Conservation (phyloP, 2,113 vertebrate species). For the Eupsittula cactorum region DNA sequence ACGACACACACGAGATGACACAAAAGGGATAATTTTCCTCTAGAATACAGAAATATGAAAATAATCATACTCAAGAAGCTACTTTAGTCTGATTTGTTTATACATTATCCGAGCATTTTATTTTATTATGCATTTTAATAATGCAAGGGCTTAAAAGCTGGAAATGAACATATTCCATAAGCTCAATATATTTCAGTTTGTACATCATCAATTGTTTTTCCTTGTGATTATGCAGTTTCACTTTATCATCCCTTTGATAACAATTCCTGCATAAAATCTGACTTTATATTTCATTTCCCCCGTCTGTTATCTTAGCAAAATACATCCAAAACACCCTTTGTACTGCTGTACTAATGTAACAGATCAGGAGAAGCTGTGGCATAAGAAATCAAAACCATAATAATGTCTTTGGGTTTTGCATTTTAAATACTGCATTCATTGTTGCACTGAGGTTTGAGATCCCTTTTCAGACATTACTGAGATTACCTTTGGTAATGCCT, state of each 20-base stretch:
- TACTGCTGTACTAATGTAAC: slow-evolving; percentile 74
- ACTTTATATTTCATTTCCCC: slow-evolving; percentile 81
- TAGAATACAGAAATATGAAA: slow-evolving; percentile 2
- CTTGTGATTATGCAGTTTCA: slow-evolving; percentile 72
- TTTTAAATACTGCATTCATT: slow-evolving; percentile 87
- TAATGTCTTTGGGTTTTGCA: slow-evolving; percentile 86
- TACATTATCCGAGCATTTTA: slow-evolving; percentile 60
- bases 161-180: slow-evolving; percentile 59
- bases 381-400: slow-evolving; percentile 86
- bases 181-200: slow-evolving; percentile 56
- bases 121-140: slow-evolving; percentile 73
- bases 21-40: background rate
- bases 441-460: slow-evolving; percentile 82
- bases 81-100: slow-evolving; percentile 66
- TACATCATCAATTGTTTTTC: slow-evolving; percentile 75
- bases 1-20: no score
- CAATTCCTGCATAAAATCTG: slow-evolving; percentile 78
- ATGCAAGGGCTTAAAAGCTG: slow-evolving; percentile 56
- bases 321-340: slow-evolving; percentile 78
- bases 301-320: slow-evolving; percentile 80
- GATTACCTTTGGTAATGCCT: slow-evolving; percentile 87
- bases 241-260: slow-evolving; percentile 82
- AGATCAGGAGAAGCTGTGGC: slow-evolving; percentile 79
- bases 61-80: slow-evolving; percentile 47
- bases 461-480: slow-evolving; percentile 85